Evolutionary conservation across 2,797 vertebrate genomes (phyloP).

Genomic region (Telmatherina bonti): DNA sequence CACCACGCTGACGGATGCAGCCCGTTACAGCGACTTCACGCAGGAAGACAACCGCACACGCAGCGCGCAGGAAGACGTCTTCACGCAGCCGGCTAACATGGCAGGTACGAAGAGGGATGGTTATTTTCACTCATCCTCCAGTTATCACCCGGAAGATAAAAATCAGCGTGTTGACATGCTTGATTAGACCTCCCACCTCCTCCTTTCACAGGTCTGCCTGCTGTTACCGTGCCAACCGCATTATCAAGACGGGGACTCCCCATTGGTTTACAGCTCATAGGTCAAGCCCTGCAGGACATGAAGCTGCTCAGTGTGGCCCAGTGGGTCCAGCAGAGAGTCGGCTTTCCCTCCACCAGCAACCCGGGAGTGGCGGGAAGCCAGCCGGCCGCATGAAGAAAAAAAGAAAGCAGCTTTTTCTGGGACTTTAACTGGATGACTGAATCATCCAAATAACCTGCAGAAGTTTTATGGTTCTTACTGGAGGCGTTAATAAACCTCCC

Average conservation of each 20-base stretch:
- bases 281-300: conserved; percentile 86
- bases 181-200: neutral
- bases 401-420: neutral
- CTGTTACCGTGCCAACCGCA: conserved; percentile 88
- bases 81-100: conserved; percentile 94
- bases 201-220: conserved; percentile 88
- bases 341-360: conserved; percentile 87
- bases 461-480: neutral
- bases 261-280: conserved; percentile 93
- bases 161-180: no score
- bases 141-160: no score
- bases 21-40: conserved; percentile 85
- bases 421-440: neutral
- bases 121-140: no score
- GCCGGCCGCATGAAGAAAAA: conserved; percentile 3
- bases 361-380: conserved; percentile 24
- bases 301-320: conserved; percentile 90
- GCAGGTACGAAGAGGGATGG: conserved; percentile 85
- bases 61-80: conserved; percentile 91
- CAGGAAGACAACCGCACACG: conserved; percentile 95
- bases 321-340: conserved; percentile 93
- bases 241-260: conserved; percentile 92
- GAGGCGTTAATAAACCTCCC: neutral
- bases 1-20: conserved; percentile 88
- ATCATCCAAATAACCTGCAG: neutral